These are phyloP conservation scores for Epinotia nisella DNA, from an alignment of 2,888 invertebrate species.

Conservation along the genomic window DNA sequence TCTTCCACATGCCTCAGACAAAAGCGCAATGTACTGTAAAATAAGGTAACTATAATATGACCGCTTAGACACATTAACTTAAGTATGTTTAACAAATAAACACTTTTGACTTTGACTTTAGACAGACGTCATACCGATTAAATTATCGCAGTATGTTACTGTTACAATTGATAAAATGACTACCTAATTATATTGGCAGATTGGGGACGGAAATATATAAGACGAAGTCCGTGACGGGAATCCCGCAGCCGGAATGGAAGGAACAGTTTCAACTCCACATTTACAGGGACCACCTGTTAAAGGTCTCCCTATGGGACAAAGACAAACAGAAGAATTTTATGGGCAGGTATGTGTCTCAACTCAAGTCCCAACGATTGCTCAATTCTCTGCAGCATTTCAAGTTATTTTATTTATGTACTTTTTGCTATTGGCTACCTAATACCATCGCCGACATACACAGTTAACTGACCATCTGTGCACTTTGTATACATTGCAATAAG, in stretches of 20 bases:
- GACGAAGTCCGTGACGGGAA: slow-evolving; percentile 65
- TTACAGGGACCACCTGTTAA: slow-evolving; percentile 61
- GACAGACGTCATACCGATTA: neutral
- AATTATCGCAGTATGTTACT: slow-evolving; percentile 7
- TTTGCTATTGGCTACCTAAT: too few relatives aligned
- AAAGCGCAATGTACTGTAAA: slow-evolving; percentile 33
- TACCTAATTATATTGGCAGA: slow-evolving; percentile 51
- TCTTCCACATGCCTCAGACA: slow-evolving; percentile 31
- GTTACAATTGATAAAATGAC: neutral
- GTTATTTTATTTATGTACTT: neutral
- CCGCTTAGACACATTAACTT: neutral
- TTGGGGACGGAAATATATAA: slow-evolving; percentile 67
- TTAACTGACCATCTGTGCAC: too few relatives aligned
- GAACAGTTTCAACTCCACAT: slow-evolving; percentile 68
- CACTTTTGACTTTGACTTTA: too few relatives aligned
- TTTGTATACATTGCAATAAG: too few relatives aligned
- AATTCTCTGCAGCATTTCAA: neutral
- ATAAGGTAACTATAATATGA: slow-evolving; percentile 22
- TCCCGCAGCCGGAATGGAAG: slow-evolving; percentile 68
- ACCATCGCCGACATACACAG: too few relatives aligned
- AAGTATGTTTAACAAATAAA: too few relatives aligned
- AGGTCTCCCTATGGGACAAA: slow-evolving; percentile 70
- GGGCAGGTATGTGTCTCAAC: slow-evolving; percentile 67
- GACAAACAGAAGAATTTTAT: slow-evolving; percentile 74
- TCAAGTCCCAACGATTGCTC: neutral